A percentile compares a stretch with the other conserved stretches of the same genome.
These are phyloP conservation scores for Conus canariensis DNA, from an alignment of 2,888 invertebrate genomes.

Conservation along the genomic window DNA sequence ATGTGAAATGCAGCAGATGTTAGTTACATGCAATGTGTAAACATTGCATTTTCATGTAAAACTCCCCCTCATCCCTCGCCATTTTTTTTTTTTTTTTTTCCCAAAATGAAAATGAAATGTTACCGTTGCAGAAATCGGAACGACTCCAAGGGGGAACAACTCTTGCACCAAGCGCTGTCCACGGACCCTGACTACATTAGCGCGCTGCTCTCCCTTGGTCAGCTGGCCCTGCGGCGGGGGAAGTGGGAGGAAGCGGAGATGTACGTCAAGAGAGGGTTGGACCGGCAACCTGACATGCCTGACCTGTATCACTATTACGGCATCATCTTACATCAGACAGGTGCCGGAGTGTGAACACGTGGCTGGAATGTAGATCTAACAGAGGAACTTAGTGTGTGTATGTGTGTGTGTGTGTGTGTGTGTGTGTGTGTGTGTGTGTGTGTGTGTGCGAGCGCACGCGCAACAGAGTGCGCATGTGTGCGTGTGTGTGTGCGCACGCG, in stretches of 20 bases:
- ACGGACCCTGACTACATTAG: constrained; percentile 58
- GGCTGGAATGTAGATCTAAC: background rate
- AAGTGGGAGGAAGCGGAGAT: constrained; percentile 56
- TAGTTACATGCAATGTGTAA: too few relatives aligned
- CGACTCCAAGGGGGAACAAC: constrained; percentile 83
- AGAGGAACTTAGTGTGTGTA: too few relatives aligned
- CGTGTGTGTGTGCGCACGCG: too few relatives aligned
- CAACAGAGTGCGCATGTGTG: too few relatives aligned
- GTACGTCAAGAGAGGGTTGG: constrained; percentile 54
- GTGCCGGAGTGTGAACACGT: constrained; percentile 51
- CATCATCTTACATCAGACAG: constrained; percentile 71
- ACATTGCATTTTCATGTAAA: too few relatives aligned
- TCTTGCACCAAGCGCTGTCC: constrained; percentile 84
- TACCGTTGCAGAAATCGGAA: background rate
- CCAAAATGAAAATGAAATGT: too few relatives aligned
- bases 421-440: too few relatives aligned
- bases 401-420: too few relatives aligned
- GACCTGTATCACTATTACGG: constrained; percentile 75
- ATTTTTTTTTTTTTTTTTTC: too few relatives aligned
- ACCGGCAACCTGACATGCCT: constrained; percentile 63
- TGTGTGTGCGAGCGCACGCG: too few relatives aligned
- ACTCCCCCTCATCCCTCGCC: background rate
- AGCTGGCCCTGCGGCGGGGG: constrained; percentile 54
- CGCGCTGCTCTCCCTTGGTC: constrained; percentile 58
- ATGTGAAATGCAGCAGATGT: too few relatives aligned